A percentile compares a stretch with the other conserved stretches of the same genome.
phyloP scores from a whole-genome alignment of 2,113 vertebrate genomes.

The Benitochromis conjunctus region DNA sequence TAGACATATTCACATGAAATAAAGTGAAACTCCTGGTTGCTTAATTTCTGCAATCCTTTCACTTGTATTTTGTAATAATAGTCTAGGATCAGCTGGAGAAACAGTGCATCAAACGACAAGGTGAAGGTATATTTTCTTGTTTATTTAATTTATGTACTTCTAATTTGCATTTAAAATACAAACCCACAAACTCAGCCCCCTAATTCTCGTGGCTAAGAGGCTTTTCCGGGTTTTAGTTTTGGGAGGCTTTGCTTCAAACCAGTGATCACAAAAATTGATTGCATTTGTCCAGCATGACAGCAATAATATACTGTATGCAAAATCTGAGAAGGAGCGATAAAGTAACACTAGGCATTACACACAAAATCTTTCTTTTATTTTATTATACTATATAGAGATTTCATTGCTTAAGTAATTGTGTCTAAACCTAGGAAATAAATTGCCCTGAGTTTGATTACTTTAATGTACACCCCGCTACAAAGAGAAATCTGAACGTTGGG shows the following conservation, averaged over 20 bases:
- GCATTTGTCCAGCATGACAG: neutral
- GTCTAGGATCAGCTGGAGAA: neutral
- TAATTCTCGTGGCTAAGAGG: conserved; percentile 15
- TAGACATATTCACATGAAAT: neutral
- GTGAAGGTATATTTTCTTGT: neutral
- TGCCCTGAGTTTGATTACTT: neutral
- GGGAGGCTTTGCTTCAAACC: conserved; percentile 19
- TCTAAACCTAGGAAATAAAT: neutral
- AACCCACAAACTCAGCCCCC: neutral
- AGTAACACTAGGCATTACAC: neutral
- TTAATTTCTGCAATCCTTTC: neutral
- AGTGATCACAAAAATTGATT: conserved; percentile 26
- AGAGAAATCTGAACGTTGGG: neutral
- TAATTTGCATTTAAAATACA: conserved; percentile 25
- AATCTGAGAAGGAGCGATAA: neutral
- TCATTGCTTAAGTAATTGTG: neutral
- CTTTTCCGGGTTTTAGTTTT: conserved; percentile 16
- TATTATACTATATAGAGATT: neutral
- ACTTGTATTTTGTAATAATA: neutral
- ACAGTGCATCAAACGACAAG: neutral
- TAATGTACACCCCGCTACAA: neutral
- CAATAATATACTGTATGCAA: neutral
- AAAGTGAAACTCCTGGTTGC: neutral
- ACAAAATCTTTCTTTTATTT: neutral
- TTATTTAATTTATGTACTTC: conserved; percentile 1